These are phyloP conservation scores for Machimus atricapillus DNA, from an alignment of 2,888 invertebrate genomes.

Conservation along the genomic window DNA sequence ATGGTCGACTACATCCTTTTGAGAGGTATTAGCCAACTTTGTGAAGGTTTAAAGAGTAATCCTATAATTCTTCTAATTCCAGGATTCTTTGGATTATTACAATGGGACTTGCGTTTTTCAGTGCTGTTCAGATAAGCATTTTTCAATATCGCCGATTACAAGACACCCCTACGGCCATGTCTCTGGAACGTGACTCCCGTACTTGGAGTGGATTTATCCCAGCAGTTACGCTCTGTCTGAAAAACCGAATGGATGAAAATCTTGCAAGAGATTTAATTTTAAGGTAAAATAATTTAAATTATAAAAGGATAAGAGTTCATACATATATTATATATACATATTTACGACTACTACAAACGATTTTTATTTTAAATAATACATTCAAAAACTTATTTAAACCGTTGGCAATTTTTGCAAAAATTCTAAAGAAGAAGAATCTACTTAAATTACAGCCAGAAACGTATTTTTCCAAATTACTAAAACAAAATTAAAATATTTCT, in stretches of 20 bases:
- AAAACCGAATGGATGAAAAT: constrained; percentile 56
- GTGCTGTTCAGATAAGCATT: constrained; percentile 52
- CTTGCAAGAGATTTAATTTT: constrained; percentile 53
- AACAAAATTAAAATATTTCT: not conserved
- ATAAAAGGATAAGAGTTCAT: too few relatives aligned
- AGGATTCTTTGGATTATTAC: not conserved
- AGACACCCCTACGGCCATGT: constrained; percentile 59
- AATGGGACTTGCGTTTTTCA: constrained; percentile 51
- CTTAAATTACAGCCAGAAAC: not conserved
- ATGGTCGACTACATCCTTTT: not conserved
- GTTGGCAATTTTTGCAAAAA: too few relatives aligned
- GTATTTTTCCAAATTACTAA: not conserved
- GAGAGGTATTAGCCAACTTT: not conserved
- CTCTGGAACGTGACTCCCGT: constrained; percentile 59
- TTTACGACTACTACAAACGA: too few relatives aligned
- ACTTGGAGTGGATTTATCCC: constrained; percentile 59
- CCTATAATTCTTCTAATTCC: not conserved
- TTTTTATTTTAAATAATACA: too few relatives aligned
- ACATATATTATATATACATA: too few relatives aligned
- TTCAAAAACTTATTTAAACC: too few relatives aligned
- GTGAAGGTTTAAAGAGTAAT: not conserved
- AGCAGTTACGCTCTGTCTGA: constrained; percentile 59
- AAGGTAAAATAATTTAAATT: not conserved
- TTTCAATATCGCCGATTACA: constrained; percentile 54
- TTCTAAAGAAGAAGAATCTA: too few relatives aligned